Conservation (phyloP, 2,113 vertebrate species). For the Corythaixoides concolor region DNA sequence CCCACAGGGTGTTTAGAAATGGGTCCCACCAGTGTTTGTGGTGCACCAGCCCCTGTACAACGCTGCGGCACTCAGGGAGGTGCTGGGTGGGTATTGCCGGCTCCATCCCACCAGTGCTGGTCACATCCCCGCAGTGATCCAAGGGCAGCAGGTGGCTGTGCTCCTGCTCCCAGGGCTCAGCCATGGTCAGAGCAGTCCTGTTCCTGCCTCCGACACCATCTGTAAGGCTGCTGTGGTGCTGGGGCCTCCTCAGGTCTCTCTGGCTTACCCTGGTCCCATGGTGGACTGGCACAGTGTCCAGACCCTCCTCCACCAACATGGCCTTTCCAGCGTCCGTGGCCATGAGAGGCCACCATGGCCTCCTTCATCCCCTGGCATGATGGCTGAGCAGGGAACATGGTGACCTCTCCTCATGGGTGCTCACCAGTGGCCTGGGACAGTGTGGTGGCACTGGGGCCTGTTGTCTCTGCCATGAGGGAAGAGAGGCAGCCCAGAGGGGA, state of each 20-base stretch:
- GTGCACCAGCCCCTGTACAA: not conserved
- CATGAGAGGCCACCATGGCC: rapidly evolving
- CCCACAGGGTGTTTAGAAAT: not conserved
- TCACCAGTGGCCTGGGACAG: not conserved
- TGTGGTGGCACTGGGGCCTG: rapidly evolving
- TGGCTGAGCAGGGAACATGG: not conserved
- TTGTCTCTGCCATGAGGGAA: not conserved
- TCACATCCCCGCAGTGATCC: not conserved
- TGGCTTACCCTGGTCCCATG: not conserved
- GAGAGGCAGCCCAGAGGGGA: not conserved
- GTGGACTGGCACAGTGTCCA: not conserved
- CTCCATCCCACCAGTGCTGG: rapidly evolving
- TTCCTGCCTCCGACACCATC: not conserved
- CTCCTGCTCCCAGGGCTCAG: not conserved
- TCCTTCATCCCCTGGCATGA: not conserved
- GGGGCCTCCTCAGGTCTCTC: not conserved
- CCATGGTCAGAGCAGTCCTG: not conserved
- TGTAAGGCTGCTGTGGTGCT: not conserved
- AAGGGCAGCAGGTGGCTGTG: not conserved
- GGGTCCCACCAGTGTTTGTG: rapidly evolving
- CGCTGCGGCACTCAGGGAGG: not conserved
- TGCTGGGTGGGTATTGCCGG: not conserved
- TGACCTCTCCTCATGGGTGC: not conserved
- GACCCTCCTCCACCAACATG: not conserved
- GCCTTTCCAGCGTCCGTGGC: not conserved